phyloP scores from a whole-genome alignment of 2,113 vertebrate genomes.

The Silurus asotus region DNA sequence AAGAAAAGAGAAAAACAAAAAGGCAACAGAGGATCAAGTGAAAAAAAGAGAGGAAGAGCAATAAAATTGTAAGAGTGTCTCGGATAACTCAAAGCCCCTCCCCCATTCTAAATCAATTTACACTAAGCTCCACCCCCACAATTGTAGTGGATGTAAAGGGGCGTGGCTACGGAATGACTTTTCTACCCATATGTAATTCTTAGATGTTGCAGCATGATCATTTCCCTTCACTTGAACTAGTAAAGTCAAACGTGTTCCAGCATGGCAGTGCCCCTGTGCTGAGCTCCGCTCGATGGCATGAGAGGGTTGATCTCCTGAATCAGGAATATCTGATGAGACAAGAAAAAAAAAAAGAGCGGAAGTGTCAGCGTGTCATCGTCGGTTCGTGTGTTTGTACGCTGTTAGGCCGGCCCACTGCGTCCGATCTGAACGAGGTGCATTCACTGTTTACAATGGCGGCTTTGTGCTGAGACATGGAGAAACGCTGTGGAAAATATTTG shows the following conservation, averaged over 20 bases:
- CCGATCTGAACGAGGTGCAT: conserved; percentile 37
- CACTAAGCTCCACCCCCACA: too few relatives aligned
- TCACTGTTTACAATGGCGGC: conserved; percentile 50
- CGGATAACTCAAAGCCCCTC: too few relatives aligned
- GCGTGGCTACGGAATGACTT: too few relatives aligned
- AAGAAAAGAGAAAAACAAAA: neutral
- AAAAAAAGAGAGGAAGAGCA: neutral
- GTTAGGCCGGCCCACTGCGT: conserved; percentile 34
- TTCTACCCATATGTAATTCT: too few relatives aligned
- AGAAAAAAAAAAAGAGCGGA: conserved; percentile 29
- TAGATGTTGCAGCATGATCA: too few relatives aligned
- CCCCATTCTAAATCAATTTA: too few relatives aligned
- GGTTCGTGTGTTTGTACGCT: conserved; percentile 34
- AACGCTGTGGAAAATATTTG: conserved; percentile 51
- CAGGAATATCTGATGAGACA: neutral
- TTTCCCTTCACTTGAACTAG: too few relatives aligned
- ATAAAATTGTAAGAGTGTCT: neutral
- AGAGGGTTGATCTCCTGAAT: neutral
- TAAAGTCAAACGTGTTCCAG: too few relatives aligned
- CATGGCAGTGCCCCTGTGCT: too few relatives aligned
- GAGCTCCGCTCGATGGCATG: neutral
- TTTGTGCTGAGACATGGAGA: conserved; percentile 48
- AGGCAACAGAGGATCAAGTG: neutral
- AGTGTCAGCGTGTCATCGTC: conserved; percentile 38
- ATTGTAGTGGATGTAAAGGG: too few relatives aligned